A percentile compares a stretch with the other conserved stretches of the same genome.
Conservation (phyloP, 2,797 vertebrate genomes). For the Antrozous pallidus region DNA sequence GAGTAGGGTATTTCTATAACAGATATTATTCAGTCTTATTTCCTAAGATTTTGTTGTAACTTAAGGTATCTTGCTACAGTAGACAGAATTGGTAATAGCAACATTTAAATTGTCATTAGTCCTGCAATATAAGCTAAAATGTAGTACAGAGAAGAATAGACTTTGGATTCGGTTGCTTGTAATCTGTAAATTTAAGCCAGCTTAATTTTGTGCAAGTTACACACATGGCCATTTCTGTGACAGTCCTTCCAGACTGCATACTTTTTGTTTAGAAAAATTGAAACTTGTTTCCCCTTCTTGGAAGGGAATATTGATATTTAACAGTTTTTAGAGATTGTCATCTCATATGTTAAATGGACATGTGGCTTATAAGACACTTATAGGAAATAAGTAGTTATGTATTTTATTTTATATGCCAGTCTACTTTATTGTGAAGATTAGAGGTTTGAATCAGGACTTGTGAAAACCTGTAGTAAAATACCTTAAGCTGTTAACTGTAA, state of each 20-base stretch:
- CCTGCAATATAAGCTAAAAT: slow-evolving; percentile 83
- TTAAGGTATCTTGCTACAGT: slow-evolving; percentile 91
- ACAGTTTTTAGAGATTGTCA: slow-evolving; percentile 81
- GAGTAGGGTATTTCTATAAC: slow-evolving; percentile 92
- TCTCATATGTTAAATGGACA: slow-evolving; percentile 79
- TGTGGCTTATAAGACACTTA: slow-evolving; percentile 75
- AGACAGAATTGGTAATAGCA: slow-evolving; percentile 87
- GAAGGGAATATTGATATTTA: slow-evolving; percentile 80
- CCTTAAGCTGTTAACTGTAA: slow-evolving; percentile 88
- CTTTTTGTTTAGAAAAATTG: slow-evolving; percentile 74
- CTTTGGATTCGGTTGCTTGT: slow-evolving; percentile 80
- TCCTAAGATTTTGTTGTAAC: slow-evolving; percentile 89
- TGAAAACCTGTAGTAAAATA: slow-evolving; percentile 87
- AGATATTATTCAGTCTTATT: slow-evolving; percentile 91
- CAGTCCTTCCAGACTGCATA: slow-evolving; percentile 77
- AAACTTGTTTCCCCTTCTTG: slow-evolving; percentile 71
- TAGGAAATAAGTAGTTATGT: slow-evolving; percentile 80
- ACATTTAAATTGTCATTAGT: slow-evolving; percentile 84
- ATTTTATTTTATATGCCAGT: slow-evolving; percentile 85
- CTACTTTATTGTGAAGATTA: slow-evolving; percentile 80
- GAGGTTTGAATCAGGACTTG: slow-evolving; percentile 82
- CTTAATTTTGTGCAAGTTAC: slow-evolving; percentile 84
- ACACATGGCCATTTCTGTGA: slow-evolving; percentile 81
- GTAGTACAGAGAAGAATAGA: slow-evolving; percentile 81
- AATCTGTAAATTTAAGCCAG: slow-evolving; percentile 82